These are phyloP conservation scores for Macrophya annulata DNA, from an alignment of 2,888 invertebrate species.

Conservation along the genomic window DNA sequence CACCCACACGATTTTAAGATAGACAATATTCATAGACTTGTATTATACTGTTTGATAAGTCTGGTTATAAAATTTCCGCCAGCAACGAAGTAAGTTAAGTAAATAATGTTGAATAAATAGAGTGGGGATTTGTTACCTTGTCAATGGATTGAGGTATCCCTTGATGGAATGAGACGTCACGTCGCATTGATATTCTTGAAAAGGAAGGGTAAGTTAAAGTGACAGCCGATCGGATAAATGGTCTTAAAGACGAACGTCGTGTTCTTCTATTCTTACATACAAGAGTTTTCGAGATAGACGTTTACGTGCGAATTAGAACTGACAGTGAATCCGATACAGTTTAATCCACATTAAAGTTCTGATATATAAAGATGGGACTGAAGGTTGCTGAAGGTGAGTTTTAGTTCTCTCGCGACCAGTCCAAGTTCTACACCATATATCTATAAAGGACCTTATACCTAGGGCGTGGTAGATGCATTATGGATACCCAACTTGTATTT, in stretches of 20 bases:
- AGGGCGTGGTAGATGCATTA: conserved; percentile 68
- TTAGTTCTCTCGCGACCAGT: not conserved
- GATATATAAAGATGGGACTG: conserved; percentile 3
- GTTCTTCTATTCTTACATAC: not conserved
- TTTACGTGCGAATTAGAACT: conserved; percentile 48
- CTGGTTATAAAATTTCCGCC: too few relatives aligned
- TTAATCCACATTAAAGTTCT: not conserved
- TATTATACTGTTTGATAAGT: not conserved
- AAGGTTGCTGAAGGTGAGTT: not conserved
- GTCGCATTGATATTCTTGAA: conserved; percentile 50
- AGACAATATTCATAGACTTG: not conserved
- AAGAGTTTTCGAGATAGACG: not conserved
- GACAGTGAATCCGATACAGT: conserved; percentile 50
- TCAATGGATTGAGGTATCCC: not conserved
- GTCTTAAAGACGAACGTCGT: not conserved
- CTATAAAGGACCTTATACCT: conserved; percentile 44
- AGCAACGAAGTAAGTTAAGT: too few relatives aligned
- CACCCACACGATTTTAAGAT: conserved; percentile 16
- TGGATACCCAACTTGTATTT: conserved; percentile 62
- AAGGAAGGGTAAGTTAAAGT: conserved; percentile 28
- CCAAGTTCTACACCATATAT: not conserved
- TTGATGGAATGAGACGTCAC: conserved; percentile 25
- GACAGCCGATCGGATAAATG: conserved; percentile 47
- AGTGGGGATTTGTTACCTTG: not conserved
- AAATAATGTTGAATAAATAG: too few relatives aligned